These are phyloP conservation scores for Rhynchophorus ferrugineus DNA, from an alignment of 1,140 invertebrate species.

Conservation along the genomic window DNA sequence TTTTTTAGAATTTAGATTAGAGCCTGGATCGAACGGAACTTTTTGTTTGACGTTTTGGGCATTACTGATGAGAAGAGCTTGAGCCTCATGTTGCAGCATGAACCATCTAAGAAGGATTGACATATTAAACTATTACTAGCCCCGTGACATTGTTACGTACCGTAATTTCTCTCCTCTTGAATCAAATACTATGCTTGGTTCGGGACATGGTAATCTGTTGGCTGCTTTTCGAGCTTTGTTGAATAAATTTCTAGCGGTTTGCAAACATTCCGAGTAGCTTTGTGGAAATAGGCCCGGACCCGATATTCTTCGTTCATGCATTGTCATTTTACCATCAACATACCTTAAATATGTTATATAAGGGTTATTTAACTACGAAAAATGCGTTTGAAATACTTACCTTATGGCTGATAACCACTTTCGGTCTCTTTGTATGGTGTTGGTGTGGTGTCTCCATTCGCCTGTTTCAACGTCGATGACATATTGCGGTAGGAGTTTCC, in stretches of 20 bases:
- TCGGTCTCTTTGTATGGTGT: conserved; percentile 68
- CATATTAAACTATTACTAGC: not conserved
- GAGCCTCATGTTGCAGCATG: conserved; percentile 70
- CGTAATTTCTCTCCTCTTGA: conserved; percentile 58
- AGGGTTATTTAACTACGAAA: not conserved
- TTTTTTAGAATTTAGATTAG: conserved; percentile 27
- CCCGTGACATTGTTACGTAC: not conserved
- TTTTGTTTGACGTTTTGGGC: conserved; percentile 67
- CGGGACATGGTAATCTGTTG: conserved; percentile 61
- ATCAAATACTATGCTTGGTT: conserved; percentile 62
- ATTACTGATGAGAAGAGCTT: conserved; percentile 61
- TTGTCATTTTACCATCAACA: conserved; percentile 65
- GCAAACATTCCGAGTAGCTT: conserved; percentile 66
- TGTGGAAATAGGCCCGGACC: conserved; percentile 61
- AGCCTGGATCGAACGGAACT: conserved; percentile 60
- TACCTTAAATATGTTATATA: conserved; percentile 7
- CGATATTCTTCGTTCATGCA: conserved; percentile 59
- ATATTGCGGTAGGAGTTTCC: conserved; percentile 85
- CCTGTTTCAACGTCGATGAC: conserved; percentile 77
- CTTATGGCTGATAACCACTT: conserved; percentile 75
- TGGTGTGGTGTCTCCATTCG: conserved; percentile 81
- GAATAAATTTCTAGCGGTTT: conserved; percentile 71
- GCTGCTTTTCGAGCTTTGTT: conserved; percentile 69
- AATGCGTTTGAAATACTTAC: conserved; percentile 43
- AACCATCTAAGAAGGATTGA: conserved; percentile 55